Evolutionary conservation across 2,888 invertebrate species (phyloP), one percentile per base, ranked within the genome.

Genomic region (Elysia crispata): DNA sequence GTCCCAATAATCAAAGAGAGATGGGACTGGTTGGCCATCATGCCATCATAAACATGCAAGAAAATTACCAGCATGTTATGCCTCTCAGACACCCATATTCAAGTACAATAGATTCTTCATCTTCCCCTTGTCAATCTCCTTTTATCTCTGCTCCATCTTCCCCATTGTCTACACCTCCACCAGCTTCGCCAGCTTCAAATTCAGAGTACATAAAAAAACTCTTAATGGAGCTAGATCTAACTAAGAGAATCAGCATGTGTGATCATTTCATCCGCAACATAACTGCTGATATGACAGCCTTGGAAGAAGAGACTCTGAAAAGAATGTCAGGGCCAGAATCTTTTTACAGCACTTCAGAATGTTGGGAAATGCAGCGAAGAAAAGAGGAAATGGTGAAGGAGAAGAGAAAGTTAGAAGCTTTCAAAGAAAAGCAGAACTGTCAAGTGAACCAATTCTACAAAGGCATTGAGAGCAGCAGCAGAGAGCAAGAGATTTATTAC

Each of bases 401-500:
- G 30, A 79, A 79, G 23, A 79, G 64, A 20, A 23, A 11, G 28
- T 50, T 79, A n/a, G 73, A 79, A 50, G 25, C 28, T 30, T 77
- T 57, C 77, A 57, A n/a, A 13, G 30, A 72, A 13, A 31, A 77
- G n/a, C 30, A 70, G 62, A 30, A 70, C 15, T 60, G 70, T 25
- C 70, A 77, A 20, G 41, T 41, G 5, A 41, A 77, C 70, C n/a
- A 25, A 15, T 20, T 23, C 57, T 33, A 30, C 69, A 57, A 77
- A 77, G 57, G 54, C 54, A 41, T 41, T 11, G 41, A 41, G 41
- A 41, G 41, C 41, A 41, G 41, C 41, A 41, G 41, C 41, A 49
- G 13, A 6, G 20, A 57, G 20, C 77, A 70, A 54, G 49, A 79
- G 66, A 79, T 79, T 31, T 73, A 70, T 28, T 79, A 73, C n/a